These are phyloP conservation scores for Falco punctatus DNA, from an alignment of 2,113 vertebrate species.

Conservation along the genomic window DNA sequence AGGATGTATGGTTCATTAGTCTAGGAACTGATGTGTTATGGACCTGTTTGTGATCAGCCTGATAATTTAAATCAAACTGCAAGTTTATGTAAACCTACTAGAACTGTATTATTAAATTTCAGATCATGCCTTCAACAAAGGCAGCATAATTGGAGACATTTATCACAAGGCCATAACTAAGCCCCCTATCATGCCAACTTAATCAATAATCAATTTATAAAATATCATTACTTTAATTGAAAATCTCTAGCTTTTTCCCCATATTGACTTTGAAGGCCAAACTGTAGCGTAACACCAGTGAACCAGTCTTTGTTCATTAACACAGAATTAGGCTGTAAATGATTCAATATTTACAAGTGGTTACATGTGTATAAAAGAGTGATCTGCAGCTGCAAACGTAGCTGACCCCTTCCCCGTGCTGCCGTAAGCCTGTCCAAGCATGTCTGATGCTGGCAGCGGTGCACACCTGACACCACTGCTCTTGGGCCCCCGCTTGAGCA, in stretches of 20 bases:
- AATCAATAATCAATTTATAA: constrained; percentile 65
- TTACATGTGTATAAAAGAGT: not conserved
- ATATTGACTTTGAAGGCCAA: not conserved
- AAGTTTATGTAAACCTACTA: constrained; percentile 46
- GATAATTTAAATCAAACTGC: constrained; percentile 71
- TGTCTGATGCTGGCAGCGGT: not conserved
- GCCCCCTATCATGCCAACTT: not conserved
- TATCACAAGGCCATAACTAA: constrained; percentile 4
- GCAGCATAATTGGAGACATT: constrained; percentile 9
- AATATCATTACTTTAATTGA: constrained; percentile 36
- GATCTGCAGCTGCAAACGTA: not conserved
- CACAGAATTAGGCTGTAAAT: constrained; percentile 7
- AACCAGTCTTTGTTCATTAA: not conserved
- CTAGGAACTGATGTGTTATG: constrained; percentile 66
- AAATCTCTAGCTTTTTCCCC: constrained; percentile 11
- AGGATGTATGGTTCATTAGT: constrained; percentile 75
- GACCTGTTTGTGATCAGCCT: constrained; percentile 69
- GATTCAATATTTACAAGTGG: not conserved
- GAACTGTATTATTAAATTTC: constrained; percentile 60
- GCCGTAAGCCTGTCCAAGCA: not conserved
- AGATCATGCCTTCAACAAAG: constrained; percentile 13
- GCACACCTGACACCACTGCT: not conserved
- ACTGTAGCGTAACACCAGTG: not conserved
- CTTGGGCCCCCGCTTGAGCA: not conserved
- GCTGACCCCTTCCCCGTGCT: not conserved